Evolutionary conservation across 2,113 vertebrate genomes (phyloP).

Genomic region (Etia nguti): DNA sequence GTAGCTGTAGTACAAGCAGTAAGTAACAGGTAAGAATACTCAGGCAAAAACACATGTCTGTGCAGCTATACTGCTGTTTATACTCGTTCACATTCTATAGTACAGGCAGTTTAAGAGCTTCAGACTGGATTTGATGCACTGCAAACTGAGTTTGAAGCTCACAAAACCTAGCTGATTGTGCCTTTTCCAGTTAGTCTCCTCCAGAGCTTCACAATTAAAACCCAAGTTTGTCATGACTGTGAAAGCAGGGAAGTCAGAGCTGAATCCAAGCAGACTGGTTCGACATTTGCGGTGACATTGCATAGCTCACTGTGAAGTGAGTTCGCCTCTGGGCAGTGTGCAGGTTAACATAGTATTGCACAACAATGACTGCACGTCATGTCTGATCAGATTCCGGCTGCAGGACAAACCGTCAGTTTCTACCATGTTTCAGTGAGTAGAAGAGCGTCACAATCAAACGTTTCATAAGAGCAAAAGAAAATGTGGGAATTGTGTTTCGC

Average conservation of each 20-base stretch:
- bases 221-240: fast-evolving
- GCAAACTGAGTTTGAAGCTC: background rate
- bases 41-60: background rate
- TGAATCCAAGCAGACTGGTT: background rate
- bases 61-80: background rate
- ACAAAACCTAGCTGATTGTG: background rate
- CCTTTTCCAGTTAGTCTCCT: background rate
- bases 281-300: background rate
- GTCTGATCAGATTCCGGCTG: background rate
- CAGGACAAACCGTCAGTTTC: background rate
- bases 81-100: background rate
- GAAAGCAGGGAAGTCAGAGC: background rate
- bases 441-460: background rate
- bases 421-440: background rate
- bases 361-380: background rate
- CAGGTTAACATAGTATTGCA: background rate
- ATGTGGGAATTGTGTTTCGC: background rate
- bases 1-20: background rate
- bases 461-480: background rate
- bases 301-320: background rate
- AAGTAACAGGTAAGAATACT: no score
- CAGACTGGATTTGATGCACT: background rate
- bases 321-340: background rate
- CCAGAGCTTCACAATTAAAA: fast-evolving
- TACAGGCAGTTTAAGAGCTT: background rate